Evolutionary conservation across 2,888 invertebrate species (phyloP), one percentile per base, ranked within the genome.

Genomic region (Copidosoma aretas): DNA sequence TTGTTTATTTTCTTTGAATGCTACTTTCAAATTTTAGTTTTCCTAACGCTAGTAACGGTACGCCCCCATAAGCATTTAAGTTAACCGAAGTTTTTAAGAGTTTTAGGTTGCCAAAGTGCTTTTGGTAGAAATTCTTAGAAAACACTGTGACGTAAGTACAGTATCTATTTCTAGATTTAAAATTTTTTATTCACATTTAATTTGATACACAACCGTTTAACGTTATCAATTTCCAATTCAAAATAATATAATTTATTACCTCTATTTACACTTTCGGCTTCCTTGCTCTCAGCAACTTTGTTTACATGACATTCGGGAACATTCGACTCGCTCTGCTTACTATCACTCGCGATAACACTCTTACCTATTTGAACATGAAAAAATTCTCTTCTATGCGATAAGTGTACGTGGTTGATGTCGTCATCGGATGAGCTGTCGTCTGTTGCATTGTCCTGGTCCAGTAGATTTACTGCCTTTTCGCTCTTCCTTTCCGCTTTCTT

Each of bases 61-160:
- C 43, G 41, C 53, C 63, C 8, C 62, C 62, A 49, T 71, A 68
- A 43, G 58, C 65, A 41, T 49, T 57, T 49, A 68, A 62, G 39
- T 56, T 53, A 22, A 49, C 53, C 8, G 17, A n/a, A 19, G 52
- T 1, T 19, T 14, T 12, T 22, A 3, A 8, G 10, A 71, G 46
- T 10, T 24, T 21, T 15, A 25, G n/a, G 17, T 54, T n/a, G 46
- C 46, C 49, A n/a, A 66, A 60, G 15, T 21, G 46, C 15, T 60
- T 53, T 8, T 59, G 25, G 25, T 61, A 60, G 19, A 32, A 61
- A 51, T 56, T 65, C 60, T 70, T 62, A 12, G 71, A 69, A 14
- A 66, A 54, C 39, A 68, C 58, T 21, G 62, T 43, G 14, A 41
- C 61, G 60, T 53, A 68, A 15, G 70, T 70, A 21, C 70, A 1